Percentiles rank a stretch among this genome's conserved stretches.
phyloP scores from a whole-genome alignment of 2,797 vertebrate species.

The Pampus argenteus region DNA sequence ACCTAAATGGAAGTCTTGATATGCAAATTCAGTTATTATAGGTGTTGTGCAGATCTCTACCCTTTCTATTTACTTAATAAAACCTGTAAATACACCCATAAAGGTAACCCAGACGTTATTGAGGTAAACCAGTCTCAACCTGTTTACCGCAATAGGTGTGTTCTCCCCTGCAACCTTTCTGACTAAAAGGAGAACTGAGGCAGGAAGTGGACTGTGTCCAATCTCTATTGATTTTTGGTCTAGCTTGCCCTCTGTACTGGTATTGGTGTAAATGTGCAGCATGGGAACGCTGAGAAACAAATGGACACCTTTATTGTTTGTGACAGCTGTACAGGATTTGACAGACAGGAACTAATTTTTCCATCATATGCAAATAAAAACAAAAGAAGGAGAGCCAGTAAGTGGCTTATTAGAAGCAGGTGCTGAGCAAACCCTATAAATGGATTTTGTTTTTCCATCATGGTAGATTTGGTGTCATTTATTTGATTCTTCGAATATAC shows the following conservation, averaged over 20 bases:
- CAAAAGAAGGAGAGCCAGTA: slow-evolving; percentile 68
- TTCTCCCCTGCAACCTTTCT: slow-evolving; percentile 51
- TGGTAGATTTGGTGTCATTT: slow-evolving; percentile 14
- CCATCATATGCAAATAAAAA: slow-evolving; percentile 84
- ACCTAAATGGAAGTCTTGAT: neutral
- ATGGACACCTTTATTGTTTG: slow-evolving; percentile 86
- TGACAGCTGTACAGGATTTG: slow-evolving; percentile 89
- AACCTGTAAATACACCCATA: neutral
- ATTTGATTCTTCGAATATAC: too few species aligned
- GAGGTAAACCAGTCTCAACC: slow-evolving; percentile 6
- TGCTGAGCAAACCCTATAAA: slow-evolving; percentile 82
- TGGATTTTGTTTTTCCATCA: slow-evolving; percentile 63
- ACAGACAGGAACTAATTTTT: slow-evolving; percentile 88
- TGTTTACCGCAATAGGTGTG: slow-evolving; percentile 33
- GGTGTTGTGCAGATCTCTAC: neutral
- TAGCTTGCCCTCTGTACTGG: slow-evolving; percentile 56
- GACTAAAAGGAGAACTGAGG: slow-evolving; percentile 61
- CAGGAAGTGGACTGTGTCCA: slow-evolving; percentile 82
- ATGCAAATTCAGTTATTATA: neutral
- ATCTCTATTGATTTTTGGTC: slow-evolving; percentile 78
- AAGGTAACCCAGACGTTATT: neutral
- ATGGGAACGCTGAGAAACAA: slow-evolving; percentile 81
- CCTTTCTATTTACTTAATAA: neutral
- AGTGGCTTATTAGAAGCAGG: slow-evolving; percentile 78
- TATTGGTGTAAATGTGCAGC: slow-evolving; percentile 64